A percentile compares a stretch with the other conserved stretches of the same genome.
phyloP scores from a whole-genome alignment of 2,113 vertebrate genomes.

The Sorex fumeus region DNA sequence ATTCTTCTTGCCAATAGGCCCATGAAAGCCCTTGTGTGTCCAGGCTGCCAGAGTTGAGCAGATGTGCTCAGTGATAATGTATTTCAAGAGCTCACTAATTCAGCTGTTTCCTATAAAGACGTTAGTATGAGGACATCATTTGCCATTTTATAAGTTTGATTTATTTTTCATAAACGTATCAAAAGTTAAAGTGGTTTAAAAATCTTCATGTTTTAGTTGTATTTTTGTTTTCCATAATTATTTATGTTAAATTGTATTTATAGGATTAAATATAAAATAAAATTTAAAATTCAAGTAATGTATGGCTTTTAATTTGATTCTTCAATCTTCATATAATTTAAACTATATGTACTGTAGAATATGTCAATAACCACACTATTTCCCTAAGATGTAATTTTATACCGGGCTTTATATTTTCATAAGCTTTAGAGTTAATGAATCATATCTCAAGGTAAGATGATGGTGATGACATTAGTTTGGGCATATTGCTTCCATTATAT shows the following conservation, averaged over 20 bases:
- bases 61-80: constrained; percentile 11
- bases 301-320: too few relatives aligned
- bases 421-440: neutral
- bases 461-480: neutral
- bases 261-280: neutral
- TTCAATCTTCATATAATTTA: neutral
- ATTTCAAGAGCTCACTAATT: neutral
- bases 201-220: neutral
- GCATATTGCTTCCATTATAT: neutral
- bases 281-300: neutral
- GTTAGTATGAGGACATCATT: neutral
- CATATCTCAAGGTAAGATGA: neutral
- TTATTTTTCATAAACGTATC: neutral
- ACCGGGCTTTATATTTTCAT: neutral
- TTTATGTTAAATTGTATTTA: constrained; percentile 17
- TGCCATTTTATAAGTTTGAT: constrained; percentile 4
- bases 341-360: neutral
- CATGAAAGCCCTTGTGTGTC: neutral
- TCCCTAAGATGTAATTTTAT: neutral
- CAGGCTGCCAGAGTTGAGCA: neutral
- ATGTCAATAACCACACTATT: neutral
- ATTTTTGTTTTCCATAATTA: constrained; percentile 28
- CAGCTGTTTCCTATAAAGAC: neutral
- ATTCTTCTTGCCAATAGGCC: neutral
- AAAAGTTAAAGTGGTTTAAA: neutral